Base-by-base conservation (phyloP, 2,797 vertebrate genomes). In the Neomorphus geoffroyi region DNA sequence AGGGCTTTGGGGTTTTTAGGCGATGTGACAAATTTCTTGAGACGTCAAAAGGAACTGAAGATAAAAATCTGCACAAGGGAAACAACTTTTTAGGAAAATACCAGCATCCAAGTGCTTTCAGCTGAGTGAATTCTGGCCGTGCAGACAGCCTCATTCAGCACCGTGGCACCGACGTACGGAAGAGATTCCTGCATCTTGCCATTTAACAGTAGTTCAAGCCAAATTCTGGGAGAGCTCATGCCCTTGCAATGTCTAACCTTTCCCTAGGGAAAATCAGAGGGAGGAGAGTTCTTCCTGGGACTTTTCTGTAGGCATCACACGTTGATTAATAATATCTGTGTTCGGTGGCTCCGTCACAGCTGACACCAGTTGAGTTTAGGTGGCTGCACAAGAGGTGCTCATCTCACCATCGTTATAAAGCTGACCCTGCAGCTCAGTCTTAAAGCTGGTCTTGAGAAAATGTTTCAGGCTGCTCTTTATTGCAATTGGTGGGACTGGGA, bases 291-390 rank as follows among this genome's bases (percentile, higher is more conserved):
- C 24, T 51, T 66, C 35, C 53, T 8, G 41, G 22, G n/a, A 30
- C 22, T 0, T 0, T 18, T 53, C 27, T 23, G 56, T 6, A 8
- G 45, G 3, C 54, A 28, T 48, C 43, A 26, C 23, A 6, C 9
- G 0, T 13, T 1, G 4, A 28, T 56, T 72, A 32, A 39, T 30
- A 6, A 7, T 15, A 37, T 4, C 65, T 30, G 50, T 45, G 37
- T 14, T 58, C 11, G 13, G 72, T 6, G 13, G 46, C 70, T 85
- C 32, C 2, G 32, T 53, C 39, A 10, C 35, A 46, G 75, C 70
- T 56, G 74, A 9, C 32, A 6, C 33, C 2, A 22, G 10, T 1
- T 22, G 65, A 9, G 9, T 17, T 72, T 4, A 24, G 50, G 22
- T 1, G 4, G 51, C 35, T 65, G 2, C n/a, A 13, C 27, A 33